phyloP scores from a whole-genome alignment of 1,140 invertebrate species.

The Stegodyphus dumicola region DNA sequence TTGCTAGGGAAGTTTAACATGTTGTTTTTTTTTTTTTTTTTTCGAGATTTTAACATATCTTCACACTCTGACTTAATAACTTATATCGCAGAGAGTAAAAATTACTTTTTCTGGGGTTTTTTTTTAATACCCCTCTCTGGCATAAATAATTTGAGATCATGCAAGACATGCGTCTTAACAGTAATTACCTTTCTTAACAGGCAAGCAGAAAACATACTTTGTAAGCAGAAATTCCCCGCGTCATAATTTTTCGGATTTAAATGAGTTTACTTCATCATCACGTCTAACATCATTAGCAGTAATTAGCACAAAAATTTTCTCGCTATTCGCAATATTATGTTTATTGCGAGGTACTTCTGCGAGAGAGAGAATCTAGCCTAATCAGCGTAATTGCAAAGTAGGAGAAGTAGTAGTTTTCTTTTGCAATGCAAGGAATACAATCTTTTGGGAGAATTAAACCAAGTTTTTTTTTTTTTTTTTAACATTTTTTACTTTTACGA shows the following conservation, averaged over 20 bases:
- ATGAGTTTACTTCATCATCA: constrained; percentile 56
- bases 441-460: neutral
- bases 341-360: neutral
- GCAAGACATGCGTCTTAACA: constrained; percentile 6
- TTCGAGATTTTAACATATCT: neutral
- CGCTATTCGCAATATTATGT: constrained; percentile 17
- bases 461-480: neutral
- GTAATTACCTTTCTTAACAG: constrained; percentile 36
- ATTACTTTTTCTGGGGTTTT: neutral
- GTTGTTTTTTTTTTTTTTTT: too few relatives aligned
- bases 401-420: neutral
- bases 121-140: neutral
- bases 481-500: neutral
- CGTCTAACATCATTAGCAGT: constrained; percentile 53
- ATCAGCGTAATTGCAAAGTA: constrained; percentile 43
- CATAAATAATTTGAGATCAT: constrained; percentile 31
- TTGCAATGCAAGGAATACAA: neutral
- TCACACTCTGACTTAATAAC: neutral
- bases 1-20: too few relatives aligned
- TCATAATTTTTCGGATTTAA: constrained; percentile 51
- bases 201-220: constrained; percentile 29
- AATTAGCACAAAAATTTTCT: constrained; percentile 46
- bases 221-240: constrained; percentile 31
- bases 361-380: constrained; percentile 13
- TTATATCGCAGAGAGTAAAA: neutral